These are phyloP conservation scores for Mionectes olivaceus DNA, from an alignment of 2,797 vertebrate genomes.

Conservation along the genomic window DNA sequence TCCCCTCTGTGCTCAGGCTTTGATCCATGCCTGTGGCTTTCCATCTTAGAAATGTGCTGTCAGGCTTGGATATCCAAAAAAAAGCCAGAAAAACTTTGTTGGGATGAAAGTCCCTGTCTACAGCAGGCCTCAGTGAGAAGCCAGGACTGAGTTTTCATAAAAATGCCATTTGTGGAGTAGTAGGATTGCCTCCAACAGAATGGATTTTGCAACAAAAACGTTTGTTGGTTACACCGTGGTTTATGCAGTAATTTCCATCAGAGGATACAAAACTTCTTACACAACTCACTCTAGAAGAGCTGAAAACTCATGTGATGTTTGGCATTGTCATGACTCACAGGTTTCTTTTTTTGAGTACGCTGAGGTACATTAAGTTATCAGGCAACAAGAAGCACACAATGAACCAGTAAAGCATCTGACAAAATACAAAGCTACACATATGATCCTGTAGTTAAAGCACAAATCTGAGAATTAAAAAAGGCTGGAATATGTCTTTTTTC, in stretches of 20 bases:
- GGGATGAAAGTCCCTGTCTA: background rate
- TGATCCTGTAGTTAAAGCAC: background rate
- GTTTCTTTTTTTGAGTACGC: background rate
- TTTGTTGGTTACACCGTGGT: background rate
- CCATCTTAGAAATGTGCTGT: background rate
- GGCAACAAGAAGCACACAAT: background rate
- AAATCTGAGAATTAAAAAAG: background rate
- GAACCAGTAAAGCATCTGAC: background rate
- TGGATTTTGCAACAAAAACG: background rate
- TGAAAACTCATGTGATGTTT: background rate
- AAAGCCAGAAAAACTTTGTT: background rate
- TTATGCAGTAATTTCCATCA: background rate
- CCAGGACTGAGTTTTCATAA: background rate
- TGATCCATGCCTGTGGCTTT: conserved; percentile 1
- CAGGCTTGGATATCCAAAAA: conserved; percentile 5
- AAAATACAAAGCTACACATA: background rate
- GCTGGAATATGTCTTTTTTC: accelerated
- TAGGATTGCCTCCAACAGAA: background rate
- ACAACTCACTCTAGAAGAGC: background rate
- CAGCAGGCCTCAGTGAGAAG: background rate
- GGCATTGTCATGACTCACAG: background rate
- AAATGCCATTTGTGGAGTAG: background rate
- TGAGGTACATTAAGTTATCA: background rate
- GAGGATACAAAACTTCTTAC: background rate
- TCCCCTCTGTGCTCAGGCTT: background rate